These are phyloP conservation scores for Hippolais icterina DNA, from an alignment of 2,113 vertebrate species.

Conservation along the genomic window DNA sequence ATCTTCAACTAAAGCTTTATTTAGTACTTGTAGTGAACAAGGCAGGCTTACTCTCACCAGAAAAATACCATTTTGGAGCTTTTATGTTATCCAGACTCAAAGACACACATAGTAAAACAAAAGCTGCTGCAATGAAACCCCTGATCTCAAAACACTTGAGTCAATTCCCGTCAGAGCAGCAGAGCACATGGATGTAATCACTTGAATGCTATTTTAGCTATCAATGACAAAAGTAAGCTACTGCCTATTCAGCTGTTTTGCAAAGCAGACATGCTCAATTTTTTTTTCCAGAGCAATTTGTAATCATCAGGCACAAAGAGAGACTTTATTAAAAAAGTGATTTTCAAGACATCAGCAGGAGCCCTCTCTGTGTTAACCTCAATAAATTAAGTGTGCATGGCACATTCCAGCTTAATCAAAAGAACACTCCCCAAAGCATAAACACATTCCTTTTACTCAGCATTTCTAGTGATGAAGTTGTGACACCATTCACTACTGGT, in stretches of 20 bases:
- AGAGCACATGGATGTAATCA: background rate
- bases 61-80: background rate
- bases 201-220: background rate
- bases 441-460: background rate
- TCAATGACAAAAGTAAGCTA: background rate
- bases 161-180: background rate
- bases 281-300: background rate
- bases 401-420: constrained; percentile 44
- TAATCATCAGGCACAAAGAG: background rate
- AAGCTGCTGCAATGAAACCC: background rate
- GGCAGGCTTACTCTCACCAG: background rate
- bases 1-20: background rate
- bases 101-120: background rate
- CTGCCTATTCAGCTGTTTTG: background rate
- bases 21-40: background rate
- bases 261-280: background rate
- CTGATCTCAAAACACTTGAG: background rate
- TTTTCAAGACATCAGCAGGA: background rate
- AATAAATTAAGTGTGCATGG: background rate
- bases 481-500: background rate
- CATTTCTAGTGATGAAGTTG: background rate
- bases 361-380: background rate
- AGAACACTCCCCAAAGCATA: constrained; percentile 18
- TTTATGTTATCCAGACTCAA: background rate
- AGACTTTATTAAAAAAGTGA: background rate